A percentile compares a stretch with the other conserved stretches of the same genome.
Conservation (phyloP, 2,888 invertebrate species). For the Limnephilus lunatus region DNA sequence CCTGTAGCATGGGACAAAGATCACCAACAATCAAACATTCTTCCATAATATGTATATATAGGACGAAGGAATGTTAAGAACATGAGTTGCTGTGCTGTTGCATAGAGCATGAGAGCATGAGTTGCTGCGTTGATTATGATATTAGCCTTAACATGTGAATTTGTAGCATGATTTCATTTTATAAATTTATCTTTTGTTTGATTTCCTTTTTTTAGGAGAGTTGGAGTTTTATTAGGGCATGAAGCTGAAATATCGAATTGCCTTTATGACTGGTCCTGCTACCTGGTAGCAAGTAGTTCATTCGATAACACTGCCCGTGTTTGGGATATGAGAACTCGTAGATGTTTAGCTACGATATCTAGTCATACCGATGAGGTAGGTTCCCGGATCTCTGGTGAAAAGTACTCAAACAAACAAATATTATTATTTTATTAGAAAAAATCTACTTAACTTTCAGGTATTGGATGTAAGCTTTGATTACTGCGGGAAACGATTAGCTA, state of each 20-base stretch:
- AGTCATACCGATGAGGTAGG: constrained; percentile 81
- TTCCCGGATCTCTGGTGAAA: not conserved
- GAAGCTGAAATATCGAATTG: constrained; percentile 83
- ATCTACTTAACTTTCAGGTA: constrained; percentile 72
- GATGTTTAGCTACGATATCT: constrained; percentile 78
- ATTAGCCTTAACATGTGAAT: not conserved
- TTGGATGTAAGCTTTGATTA: constrained; percentile 87
- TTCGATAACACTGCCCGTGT: constrained; percentile 83
- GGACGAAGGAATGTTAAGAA: not conserved
- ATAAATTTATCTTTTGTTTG: not conserved
- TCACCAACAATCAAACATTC: not conserved
- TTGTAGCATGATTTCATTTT: not conserved
- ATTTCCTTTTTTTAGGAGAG: constrained; percentile 73
- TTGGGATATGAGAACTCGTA: constrained; percentile 81
- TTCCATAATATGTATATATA: not conserved
- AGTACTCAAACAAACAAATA: not conserved
- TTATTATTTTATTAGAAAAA: not conserved
- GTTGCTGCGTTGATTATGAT: not conserved
- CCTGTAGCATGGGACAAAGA: no score
- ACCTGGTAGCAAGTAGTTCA: constrained; percentile 83
- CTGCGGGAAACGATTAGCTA: constrained; percentile 84
- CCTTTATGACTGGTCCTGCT: constrained; percentile 82
- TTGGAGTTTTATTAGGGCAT: constrained; percentile 80
- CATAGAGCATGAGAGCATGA: no score
- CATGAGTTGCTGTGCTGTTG: not conserved